phyloP scores from a whole-genome alignment of 92 coral and sea anemone genomes.

The Phenganax marumi region DNA sequence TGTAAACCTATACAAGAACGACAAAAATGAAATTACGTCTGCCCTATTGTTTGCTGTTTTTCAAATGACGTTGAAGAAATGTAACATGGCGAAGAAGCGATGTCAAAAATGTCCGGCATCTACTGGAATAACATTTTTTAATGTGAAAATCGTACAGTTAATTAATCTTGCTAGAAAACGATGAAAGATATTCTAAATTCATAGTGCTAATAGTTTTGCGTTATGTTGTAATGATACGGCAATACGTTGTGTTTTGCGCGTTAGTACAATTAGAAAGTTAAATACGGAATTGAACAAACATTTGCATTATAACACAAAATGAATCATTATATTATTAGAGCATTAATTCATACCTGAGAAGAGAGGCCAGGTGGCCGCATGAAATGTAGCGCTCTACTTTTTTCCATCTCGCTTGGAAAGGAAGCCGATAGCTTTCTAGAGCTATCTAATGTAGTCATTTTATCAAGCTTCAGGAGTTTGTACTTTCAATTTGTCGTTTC shows the following conservation, averaged over 20 bases:
- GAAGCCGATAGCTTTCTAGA: neutral
- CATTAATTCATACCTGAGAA: constrained; percentile 67
- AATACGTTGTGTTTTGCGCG: no score
- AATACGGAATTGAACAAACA: neutral
- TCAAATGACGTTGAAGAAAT: neutral
- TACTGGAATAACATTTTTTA: no score
- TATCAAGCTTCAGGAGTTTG: neutral
- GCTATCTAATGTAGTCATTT: constrained; percentile 4
- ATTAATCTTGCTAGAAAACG: no score
- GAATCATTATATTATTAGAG: neutral
- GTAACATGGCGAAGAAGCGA: neutral
- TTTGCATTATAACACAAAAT: neutral
- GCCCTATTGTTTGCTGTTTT: neutral
- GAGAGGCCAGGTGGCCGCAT: constrained; percentile 82
- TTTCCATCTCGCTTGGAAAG: constrained; percentile 74
- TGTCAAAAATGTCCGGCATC: no score
- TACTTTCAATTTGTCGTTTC: neutral
- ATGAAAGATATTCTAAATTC: no score
- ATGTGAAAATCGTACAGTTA: no score
- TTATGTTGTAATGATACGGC: no score
- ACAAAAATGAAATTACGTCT: neutral
- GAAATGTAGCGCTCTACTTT: constrained; percentile 73
- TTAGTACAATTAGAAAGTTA: no score
- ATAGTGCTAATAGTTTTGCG: no score
- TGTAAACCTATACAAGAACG: constrained; percentile 62